phyloP scores from a whole-genome alignment of 2,888 invertebrate species.

The Diarsia dahlii region DNA sequence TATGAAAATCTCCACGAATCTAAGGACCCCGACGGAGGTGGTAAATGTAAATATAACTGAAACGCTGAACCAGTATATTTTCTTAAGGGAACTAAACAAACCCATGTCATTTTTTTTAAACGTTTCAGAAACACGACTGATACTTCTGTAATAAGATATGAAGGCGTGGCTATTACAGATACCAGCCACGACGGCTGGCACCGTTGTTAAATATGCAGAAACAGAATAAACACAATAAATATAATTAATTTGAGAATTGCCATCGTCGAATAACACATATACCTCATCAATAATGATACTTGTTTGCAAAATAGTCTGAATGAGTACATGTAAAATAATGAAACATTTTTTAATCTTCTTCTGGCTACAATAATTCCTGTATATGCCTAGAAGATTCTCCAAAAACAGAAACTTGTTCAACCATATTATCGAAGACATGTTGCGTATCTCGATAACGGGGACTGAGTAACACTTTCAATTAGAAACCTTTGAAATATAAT shows the following conservation, averaged over 20 bases:
- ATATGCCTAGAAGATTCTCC: conserved; percentile 20
- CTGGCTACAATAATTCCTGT: conserved; percentile 10
- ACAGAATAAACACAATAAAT: background rate
- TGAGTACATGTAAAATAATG: conserved; percentile 3
- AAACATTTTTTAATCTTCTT: background rate
- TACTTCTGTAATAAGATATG: background rate
- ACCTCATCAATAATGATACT: background rate
- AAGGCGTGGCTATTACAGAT: conserved; percentile 10
- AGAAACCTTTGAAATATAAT: background rate
- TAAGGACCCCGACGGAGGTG: background rate
- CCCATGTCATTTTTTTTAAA: conserved; percentile 1
- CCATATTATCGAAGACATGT: conserved; percentile 19
- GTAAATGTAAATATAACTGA: background rate
- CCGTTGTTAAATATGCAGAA: background rate
- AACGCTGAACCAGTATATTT: background rate
- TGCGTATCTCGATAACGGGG: background rate
- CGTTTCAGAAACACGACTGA: background rate
- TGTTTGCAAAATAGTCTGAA: conserved; percentile 5
- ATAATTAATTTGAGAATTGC: background rate
- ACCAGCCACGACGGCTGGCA: background rate
- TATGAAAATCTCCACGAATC: background rate
- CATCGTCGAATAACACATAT: background rate
- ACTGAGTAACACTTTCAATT: background rate
- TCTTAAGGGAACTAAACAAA: background rate
- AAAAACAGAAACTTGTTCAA: conserved; percentile 20